Evolutionary conservation across 2,797 vertebrate species (phyloP), one percentile per base, ranked within the genome.

Genomic region (Sebastes minor): DNA sequence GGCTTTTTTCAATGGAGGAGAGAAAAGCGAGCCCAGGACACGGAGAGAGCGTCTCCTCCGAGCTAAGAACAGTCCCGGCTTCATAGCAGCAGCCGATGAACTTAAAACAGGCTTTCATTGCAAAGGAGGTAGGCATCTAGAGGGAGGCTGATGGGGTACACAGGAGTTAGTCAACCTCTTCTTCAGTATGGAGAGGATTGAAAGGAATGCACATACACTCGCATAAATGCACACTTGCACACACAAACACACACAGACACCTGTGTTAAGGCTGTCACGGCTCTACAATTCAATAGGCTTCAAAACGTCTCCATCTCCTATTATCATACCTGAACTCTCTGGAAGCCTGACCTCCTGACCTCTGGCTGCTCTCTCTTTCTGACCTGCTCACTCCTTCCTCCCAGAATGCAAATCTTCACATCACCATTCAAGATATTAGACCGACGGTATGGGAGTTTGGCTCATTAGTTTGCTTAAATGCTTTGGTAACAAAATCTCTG

Each of bases 41-140:
- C 14, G 11, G 71, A 64, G 32, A 60, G 67, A 64, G 73, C 22
- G 8, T 55, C 65, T 60, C 35, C 63, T 74, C 60, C 61, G 35
- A 38, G 35, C 35, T 42, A 42, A 72, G 49, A 82, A 71, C 63
- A 62, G 64, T 49, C 74, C 32, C 14, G 1, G 57, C 72, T 74
- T 89, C 46, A 67, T 8, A 32, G 71, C 56, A 71, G 63, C 76
- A 71, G 63, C 76, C 53, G 8, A 67, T 69, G 53, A 62, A 91
- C 86, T 86, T 88, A 94, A 83, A 86, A 83, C 61, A 76, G 71
- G 79, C 83, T 79, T 88, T 92, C 90, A 91, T 90, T 87, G 91
- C 94, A 95, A 93, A 97, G 96, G 96, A 97, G 97, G 97, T 97
- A 96, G 97, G 95, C 87, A 49, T 91, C 78, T 72, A 83, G 30